phyloP scores from a whole-genome alignment of 2,888 invertebrate genomes.

The Sesia bembeciformis region DNA sequence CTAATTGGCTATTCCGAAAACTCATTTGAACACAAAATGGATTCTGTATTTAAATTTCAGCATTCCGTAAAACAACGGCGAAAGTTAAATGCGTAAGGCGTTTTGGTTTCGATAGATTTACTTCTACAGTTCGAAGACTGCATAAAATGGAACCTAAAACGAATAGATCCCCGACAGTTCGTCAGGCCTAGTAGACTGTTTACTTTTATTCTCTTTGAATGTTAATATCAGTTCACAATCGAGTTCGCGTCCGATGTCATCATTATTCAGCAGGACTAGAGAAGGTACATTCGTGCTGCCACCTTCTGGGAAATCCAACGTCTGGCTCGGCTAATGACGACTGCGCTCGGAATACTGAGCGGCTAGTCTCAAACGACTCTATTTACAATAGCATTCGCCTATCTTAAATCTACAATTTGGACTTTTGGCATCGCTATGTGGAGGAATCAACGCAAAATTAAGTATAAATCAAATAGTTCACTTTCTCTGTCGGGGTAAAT shows the following conservation, averaged over 20 bases:
- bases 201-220: not conserved
- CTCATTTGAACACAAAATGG: slow-evolving; percentile 75
- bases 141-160: not conserved
- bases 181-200: not conserved
- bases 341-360: slow-evolving; percentile 60
- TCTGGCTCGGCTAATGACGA: slow-evolving; percentile 63
- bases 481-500: slow-evolving; percentile 48
- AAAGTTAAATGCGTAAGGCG: slow-evolving; percentile 63
- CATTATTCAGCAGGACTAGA: slow-evolving; percentile 51
- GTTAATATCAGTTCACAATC: slow-evolving; percentile 28
- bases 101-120: slow-evolving; percentile 30
- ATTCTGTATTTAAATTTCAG: slow-evolving; percentile 73
- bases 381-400: too few species aligned
- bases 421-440: not conserved
- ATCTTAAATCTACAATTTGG: not conserved
- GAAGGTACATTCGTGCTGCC: slow-evolving; percentile 39
- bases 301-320: slow-evolving; percentile 55
- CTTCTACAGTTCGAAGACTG: not conserved
- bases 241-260: slow-evolving; percentile 40
- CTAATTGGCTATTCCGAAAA: slow-evolving; percentile 74
- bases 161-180: not conserved
- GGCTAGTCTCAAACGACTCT: slow-evolving; percentile 11
- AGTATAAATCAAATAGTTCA: slow-evolving; percentile 55
- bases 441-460: slow-evolving; percentile 21
- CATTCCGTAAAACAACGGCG: slow-evolving; percentile 67